Conservation (phyloP, 2,797 vertebrate species). For the Pipistrellus kuhlii region DNA sequence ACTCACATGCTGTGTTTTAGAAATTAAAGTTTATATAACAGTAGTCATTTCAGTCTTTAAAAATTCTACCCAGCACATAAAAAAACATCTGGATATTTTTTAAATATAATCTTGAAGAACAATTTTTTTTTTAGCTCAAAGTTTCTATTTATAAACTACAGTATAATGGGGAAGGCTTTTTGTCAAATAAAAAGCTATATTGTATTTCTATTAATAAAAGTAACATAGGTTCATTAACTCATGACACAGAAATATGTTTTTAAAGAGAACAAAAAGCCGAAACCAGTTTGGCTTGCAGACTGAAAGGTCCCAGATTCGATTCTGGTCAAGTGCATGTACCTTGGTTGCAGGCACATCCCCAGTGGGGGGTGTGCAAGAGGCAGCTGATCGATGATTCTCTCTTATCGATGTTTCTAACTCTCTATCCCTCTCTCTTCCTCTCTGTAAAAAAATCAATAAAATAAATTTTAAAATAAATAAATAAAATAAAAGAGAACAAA, state of each 20-base stretch:
- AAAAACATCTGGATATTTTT: background rate
- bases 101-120: background rate
- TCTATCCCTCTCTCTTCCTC: too few species aligned
- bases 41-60: slow-evolving; percentile 13
- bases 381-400: too few species aligned
- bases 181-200: background rate
- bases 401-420: too few species aligned
- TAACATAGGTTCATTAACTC: background rate
- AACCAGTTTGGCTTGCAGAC: too few species aligned
- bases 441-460: too few species aligned
- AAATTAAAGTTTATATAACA: slow-evolving; percentile 38
- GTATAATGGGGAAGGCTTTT: background rate
- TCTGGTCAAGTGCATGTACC: too few species aligned
- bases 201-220: slow-evolving; percentile 35
- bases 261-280: background rate
- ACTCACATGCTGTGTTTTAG: background rate
- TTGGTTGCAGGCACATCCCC: too few species aligned
- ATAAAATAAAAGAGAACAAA: background rate
- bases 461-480: too few species aligned
- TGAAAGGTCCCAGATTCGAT: too few species aligned
- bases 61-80: background rate
- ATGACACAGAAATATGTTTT: background rate
- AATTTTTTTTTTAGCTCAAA: background rate
- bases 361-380: too few species aligned
- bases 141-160: slow-evolving; percentile 33